phyloP scores from a whole-genome alignment of 2,888 invertebrate genomes.

The Petrophora chlorosata region DNA sequence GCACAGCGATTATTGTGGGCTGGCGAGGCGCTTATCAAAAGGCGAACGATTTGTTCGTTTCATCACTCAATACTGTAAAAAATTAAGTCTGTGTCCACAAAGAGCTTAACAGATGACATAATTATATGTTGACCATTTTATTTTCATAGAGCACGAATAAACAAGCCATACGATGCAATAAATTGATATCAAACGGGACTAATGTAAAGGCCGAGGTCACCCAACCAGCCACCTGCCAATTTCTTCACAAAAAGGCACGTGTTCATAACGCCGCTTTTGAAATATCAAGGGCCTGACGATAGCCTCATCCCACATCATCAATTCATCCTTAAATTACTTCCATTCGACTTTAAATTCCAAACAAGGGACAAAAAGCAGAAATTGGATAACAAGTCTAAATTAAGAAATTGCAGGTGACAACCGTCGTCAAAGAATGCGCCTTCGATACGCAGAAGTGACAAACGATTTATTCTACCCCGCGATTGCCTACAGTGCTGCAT shows the following conservation, averaged over 20 bases:
- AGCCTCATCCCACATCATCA: constrained; percentile 5
- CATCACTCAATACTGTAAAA: too few species aligned
- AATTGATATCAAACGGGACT: neutral
- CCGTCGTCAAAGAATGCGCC: constrained; percentile 30
- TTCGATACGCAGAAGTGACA: constrained; percentile 30
- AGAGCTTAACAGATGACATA: too few species aligned
- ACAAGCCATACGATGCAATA: neutral
- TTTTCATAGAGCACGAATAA: too few species aligned
- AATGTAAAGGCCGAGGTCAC: constrained; percentile 2
- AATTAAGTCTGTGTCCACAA: too few species aligned
- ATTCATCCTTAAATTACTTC: too few species aligned
- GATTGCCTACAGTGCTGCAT: constrained; percentile 33
- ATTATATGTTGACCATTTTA: too few species aligned
- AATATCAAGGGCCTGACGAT: constrained; percentile 9
- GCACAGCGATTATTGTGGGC: too few species aligned
- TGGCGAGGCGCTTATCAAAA: too few species aligned
- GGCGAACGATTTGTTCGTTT: too few species aligned
- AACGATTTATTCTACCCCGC: constrained; percentile 30
- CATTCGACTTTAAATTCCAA: constrained; percentile 15
- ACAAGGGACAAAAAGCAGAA: constrained; percentile 26
- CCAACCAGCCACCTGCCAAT: constrained; percentile 11
- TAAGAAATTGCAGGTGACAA: constrained; percentile 49
- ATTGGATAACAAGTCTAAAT: constrained; percentile 44
- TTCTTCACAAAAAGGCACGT: constrained; percentile 10
- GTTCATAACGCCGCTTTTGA: neutral